These are phyloP conservation scores for Megalonaias nervosa DNA, from an alignment of 1,140 invertebrate species.

Conservation along the genomic window DNA sequence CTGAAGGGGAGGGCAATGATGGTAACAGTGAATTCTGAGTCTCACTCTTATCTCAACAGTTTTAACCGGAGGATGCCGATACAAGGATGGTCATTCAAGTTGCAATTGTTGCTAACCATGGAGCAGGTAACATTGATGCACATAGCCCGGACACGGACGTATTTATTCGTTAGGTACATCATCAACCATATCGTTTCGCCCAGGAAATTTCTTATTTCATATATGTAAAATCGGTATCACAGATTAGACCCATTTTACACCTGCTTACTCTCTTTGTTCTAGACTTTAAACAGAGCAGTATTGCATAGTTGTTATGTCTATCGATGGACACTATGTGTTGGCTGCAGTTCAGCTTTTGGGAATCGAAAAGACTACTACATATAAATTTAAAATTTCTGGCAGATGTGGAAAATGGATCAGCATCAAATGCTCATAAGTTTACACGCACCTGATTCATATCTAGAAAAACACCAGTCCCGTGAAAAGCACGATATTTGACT, in stretches of 20 bases:
- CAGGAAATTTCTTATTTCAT: constrained; percentile 2
- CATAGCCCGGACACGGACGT: constrained; percentile 20
- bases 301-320: too few relatives aligned
- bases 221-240: not conserved
- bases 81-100: constrained; percentile 1
- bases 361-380: too few relatives aligned
- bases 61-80: constrained; percentile 12
- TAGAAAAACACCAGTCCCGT: too few relatives aligned
- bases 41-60: not conserved
- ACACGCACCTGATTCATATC: too few relatives aligned
- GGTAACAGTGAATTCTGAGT: not conserved
- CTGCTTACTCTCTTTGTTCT: too few relatives aligned
- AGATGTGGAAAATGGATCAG: too few relatives aligned
- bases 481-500: too few relatives aligned
- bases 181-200: not conserved
- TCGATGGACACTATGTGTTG: too few relatives aligned
- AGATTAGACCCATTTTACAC: not conserved
- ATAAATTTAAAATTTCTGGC: too few relatives aligned
- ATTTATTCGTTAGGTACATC: constrained; percentile 1
- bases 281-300: too few relatives aligned
- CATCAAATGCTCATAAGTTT: too few relatives aligned
- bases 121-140: not conserved
- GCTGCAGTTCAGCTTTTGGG: too few relatives aligned
- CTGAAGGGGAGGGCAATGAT: not conserved
- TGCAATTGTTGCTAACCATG: not conserved